phyloP scores from a whole-genome alignment of 2,113 vertebrate genomes.

The Siniperca knerii region DNA sequence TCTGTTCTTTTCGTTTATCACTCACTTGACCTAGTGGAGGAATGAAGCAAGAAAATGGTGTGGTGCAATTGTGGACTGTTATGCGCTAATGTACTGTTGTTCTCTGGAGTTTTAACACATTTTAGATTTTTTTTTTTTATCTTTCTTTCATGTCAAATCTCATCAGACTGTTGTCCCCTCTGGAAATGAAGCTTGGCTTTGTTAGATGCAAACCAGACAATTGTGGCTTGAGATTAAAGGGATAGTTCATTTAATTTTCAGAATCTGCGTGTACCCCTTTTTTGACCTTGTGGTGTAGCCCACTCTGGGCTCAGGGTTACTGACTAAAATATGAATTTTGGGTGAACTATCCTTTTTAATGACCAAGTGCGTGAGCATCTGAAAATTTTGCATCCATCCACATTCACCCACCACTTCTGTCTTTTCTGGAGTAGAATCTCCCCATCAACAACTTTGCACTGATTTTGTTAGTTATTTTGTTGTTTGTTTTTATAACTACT shows the following conservation, averaged over 20 bases:
- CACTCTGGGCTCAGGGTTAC: slow-evolving; percentile 57
- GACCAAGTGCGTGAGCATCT: slow-evolving; percentile 73
- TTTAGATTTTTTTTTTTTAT: slow-evolving; percentile 48
- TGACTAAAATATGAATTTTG: slow-evolving; percentile 57
- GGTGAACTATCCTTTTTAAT: slow-evolving; percentile 62
- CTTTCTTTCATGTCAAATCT: slow-evolving; percentile 60
- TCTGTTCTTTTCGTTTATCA: slow-evolving; percentile 72
- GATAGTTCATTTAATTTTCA: slow-evolving; percentile 63
- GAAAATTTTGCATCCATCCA: slow-evolving; percentile 82
- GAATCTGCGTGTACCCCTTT: background rate
- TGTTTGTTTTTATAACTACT: slow-evolving; percentile 80
- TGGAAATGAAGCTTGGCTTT: slow-evolving; percentile 76
- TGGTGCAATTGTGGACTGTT: slow-evolving; percentile 69
- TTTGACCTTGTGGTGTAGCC: slow-evolving; percentile 71
- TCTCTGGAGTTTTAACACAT: slow-evolving; percentile 71
- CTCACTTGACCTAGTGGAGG: slow-evolving; percentile 74
- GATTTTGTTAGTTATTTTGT: slow-evolving; percentile 85
- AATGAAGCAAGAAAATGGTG: slow-evolving; percentile 63
- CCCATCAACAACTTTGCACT: slow-evolving; percentile 90
- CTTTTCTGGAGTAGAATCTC: slow-evolving; percentile 83
- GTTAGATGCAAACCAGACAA: slow-evolving; percentile 77
- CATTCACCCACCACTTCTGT: slow-evolving; percentile 73
- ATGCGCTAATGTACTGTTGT: slow-evolving; percentile 49
- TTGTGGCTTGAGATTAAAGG: slow-evolving; percentile 78
- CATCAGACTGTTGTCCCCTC: slow-evolving; percentile 73